Conservation (phyloP, 1,140 invertebrate genomes). For the Leptinotarsa texana region DNA sequence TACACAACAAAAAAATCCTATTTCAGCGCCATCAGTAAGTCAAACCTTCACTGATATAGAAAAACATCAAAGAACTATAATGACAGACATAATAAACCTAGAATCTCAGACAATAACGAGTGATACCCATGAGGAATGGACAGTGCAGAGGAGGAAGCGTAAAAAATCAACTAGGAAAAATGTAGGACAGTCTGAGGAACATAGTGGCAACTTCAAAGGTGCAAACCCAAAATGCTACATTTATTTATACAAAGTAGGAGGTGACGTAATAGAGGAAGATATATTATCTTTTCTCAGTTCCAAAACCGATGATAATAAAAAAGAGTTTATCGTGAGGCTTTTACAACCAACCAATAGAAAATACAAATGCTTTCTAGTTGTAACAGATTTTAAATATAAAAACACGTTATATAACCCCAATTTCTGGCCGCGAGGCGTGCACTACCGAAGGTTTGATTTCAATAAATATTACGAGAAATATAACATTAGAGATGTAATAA, state of each 20-base stretch:
- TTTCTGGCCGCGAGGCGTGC: slow-evolving; percentile 9
- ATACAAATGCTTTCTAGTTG: slow-evolving; percentile 6
- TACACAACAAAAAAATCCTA: too few species aligned
- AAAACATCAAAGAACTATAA: background rate
- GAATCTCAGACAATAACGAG: background rate
- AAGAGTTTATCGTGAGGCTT: background rate
- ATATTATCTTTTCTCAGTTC: background rate
- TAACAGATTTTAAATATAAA: slow-evolving; percentile 14
- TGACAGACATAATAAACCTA: background rate
- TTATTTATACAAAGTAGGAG: background rate
- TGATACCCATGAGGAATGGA: too few species aligned
- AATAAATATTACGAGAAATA: slow-evolving; percentile 7
- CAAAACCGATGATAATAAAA: background rate
- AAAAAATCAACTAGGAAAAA: background rate
- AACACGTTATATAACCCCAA: background rate
- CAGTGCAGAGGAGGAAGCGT: too few species aligned
- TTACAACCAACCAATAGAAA: background rate
- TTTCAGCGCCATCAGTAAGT: too few species aligned
- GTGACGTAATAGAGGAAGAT: background rate
- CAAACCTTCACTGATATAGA: too few species aligned
- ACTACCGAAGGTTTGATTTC: slow-evolving; percentile 5
- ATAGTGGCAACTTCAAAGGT: background rate
- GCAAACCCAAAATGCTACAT: background rate
- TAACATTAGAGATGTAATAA: background rate
- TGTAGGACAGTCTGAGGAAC: slow-evolving; percentile 8